Conservation (phyloP, 2,113 vertebrate species). For the Odobenus rosmarus region DNA sequence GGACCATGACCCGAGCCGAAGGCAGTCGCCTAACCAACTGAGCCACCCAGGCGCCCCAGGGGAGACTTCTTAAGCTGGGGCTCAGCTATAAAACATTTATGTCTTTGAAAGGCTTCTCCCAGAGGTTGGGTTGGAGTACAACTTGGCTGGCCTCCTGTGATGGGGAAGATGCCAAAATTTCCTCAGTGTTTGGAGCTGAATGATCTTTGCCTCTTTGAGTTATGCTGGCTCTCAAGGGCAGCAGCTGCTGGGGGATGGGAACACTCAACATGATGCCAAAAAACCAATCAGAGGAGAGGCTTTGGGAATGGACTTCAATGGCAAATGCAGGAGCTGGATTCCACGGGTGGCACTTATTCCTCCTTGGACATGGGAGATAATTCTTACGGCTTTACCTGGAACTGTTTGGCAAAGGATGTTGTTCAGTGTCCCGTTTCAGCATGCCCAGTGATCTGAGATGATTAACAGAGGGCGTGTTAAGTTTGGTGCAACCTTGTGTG, state of each 20-base stretch:
- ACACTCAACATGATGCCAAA: background rate
- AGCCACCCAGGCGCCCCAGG: too few relatives aligned
- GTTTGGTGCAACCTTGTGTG: background rate
- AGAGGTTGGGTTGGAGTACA: background rate
- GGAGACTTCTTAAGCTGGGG: background rate
- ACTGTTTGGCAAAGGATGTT: background rate
- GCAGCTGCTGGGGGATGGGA: background rate
- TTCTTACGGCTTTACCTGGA: background rate
- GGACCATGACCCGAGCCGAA: too few relatives aligned
- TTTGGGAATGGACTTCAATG: background rate
- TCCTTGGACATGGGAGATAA: background rate
- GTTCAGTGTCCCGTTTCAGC: background rate
- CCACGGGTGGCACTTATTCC: background rate
- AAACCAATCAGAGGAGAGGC: background rate
- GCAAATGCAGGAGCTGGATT: background rate
- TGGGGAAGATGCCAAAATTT: background rate
- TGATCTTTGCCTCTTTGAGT: background rate
- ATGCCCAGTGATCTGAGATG: background rate
- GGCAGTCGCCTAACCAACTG: too few relatives aligned
- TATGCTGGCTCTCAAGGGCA: background rate
- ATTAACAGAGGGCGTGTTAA: background rate
- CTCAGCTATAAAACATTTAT: background rate
- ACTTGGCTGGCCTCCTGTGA: background rate
- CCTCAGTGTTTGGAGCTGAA: background rate
- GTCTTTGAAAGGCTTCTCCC: constrained; percentile 5